Evolutionary conservation across 2,113 vertebrate genomes (phyloP).

Genomic region (Plecotus auritus): DNA sequence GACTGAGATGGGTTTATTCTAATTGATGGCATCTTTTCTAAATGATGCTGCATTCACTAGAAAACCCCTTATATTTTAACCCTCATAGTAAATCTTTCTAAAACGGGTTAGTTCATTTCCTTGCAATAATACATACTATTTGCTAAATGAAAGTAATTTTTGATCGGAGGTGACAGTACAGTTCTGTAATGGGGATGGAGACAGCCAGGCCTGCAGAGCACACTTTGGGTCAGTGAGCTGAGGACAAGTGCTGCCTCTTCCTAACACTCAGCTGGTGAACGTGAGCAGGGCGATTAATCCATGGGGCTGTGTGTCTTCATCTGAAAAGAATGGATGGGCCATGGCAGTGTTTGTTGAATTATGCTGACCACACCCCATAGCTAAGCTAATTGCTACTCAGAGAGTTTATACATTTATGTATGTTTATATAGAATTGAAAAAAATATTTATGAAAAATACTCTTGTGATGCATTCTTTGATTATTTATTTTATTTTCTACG

Average conservation of each 20-base stretch:
- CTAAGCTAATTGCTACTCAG: background rate
- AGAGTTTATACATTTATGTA: too few species aligned
- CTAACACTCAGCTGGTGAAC: background rate
- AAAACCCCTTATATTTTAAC: background rate
- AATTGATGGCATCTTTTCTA: background rate
- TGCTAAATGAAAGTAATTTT: background rate
- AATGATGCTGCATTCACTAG: background rate
- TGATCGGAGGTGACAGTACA: background rate
- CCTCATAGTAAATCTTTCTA: background rate
- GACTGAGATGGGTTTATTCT: background rate
- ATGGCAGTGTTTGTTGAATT: fast-evolving
- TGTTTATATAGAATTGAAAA: background rate
- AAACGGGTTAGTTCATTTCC: background rate
- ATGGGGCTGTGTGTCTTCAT: fast-evolving
- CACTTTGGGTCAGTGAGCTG: background rate
- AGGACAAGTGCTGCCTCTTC: background rate
- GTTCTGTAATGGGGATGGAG: background rate
- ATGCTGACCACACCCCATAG: background rate
- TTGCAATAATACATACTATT: background rate
- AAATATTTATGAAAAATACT: background rate
- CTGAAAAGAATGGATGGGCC: background rate
- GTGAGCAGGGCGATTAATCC: fast-evolving
- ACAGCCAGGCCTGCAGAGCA: background rate
- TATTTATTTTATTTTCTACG: background rate
- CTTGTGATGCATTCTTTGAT: background rate